Conservation (phyloP, 2,797 vertebrate genomes). For the Pantherophis alleghaniensis region DNA sequence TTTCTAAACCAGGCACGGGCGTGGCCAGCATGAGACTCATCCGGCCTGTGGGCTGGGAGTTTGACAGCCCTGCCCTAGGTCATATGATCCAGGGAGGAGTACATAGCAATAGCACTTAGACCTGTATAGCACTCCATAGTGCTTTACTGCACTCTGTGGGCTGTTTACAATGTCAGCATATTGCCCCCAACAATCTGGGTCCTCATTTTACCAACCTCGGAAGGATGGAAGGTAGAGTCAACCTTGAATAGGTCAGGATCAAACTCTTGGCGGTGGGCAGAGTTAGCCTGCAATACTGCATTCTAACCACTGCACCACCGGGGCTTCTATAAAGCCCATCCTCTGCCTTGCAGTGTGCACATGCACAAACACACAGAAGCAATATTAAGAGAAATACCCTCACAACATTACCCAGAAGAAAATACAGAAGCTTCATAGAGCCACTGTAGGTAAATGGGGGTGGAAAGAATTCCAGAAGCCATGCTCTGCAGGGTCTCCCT, state of each 20-base stretch:
- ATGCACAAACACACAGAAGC: neutral
- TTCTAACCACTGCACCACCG: neutral
- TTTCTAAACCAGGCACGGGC: too few relatives aligned
- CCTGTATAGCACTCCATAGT: neutral
- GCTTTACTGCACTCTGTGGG: neutral
- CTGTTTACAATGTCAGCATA: neutral
- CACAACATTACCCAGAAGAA: neutral
- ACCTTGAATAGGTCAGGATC: neutral
- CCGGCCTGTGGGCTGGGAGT: too few relatives aligned
- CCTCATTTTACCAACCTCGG: neutral
- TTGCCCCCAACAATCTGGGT: neutral
- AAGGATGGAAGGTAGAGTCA: neutral
- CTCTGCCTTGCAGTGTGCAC: neutral
- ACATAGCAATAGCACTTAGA: neutral
- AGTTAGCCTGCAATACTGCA: neutral
- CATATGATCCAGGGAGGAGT: neutral
- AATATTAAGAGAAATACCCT: neutral
- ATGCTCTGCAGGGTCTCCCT: neutral
- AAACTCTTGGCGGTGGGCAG: neutral
- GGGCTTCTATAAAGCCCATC: neutral
- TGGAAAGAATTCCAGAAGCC: neutral
- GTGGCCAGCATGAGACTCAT: too few relatives aligned
- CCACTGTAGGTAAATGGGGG: neutral
- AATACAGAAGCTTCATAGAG: neutral
- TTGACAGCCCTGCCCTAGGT: too few relatives aligned